phyloP scores from a whole-genome alignment of 1,140 invertebrate species.

The Chironomus tepperi region DNA sequence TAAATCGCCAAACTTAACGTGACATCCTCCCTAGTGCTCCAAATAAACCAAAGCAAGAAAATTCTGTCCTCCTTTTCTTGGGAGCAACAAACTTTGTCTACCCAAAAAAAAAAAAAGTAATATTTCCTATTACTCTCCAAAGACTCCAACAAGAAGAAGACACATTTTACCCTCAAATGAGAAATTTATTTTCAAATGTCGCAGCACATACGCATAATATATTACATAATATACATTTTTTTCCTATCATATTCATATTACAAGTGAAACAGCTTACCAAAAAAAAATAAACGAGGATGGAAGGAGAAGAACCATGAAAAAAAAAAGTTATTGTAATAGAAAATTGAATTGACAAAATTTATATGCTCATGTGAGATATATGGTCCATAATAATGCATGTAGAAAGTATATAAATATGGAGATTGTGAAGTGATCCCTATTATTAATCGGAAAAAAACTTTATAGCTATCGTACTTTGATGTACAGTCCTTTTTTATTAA shows the following conservation, averaged over 20 bases:
- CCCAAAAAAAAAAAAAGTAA: too few species aligned
- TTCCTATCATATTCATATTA: too few species aligned
- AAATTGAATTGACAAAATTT: slow-evolving; percentile 15
- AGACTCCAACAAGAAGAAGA: background rate
- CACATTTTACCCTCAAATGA: background rate
- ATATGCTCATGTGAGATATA: background rate
- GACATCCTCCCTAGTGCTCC: too few species aligned
- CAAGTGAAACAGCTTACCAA: background rate
- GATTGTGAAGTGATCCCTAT: too few species aligned
- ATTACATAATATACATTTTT: slow-evolving; percentile 5
- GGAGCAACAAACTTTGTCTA: too few species aligned
- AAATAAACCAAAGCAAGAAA: too few species aligned
- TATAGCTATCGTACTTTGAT: background rate
- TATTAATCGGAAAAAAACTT: background rate
- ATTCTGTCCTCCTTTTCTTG: too few species aligned
- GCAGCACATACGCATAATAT: background rate
- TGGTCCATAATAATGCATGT: background rate
- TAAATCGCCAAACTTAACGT: too few species aligned
- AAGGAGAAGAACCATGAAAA: background rate
- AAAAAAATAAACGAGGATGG: background rate
- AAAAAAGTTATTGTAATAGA: background rate
- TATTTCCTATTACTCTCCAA: background rate
- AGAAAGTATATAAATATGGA: background rate
- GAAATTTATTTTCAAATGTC: background rate
- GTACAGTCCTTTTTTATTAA: background rate